Evolutionary conservation across 2,113 vertebrate species (phyloP).

Genomic region (Sceloporus undulatus): DNA sequence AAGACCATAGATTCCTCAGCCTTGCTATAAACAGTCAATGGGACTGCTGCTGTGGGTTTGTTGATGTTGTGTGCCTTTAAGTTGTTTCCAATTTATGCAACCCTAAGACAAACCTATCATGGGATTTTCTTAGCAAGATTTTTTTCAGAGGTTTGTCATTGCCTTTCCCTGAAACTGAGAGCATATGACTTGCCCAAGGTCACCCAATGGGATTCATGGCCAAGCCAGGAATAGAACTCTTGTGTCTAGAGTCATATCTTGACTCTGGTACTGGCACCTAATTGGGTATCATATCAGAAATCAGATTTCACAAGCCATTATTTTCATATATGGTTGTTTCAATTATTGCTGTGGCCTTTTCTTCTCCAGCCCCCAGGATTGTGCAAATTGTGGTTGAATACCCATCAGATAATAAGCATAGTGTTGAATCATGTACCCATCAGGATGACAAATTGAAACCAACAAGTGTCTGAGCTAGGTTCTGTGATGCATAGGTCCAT

Average conservation of each 20-base stretch:
- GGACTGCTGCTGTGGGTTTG: neutral
- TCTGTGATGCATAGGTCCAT: too few relatives aligned
- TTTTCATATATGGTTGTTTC: neutral
- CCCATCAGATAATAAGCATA: neutral
- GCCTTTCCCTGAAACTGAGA: too few relatives aligned
- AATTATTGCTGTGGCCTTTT: neutral
- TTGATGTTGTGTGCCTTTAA: too few relatives aligned
- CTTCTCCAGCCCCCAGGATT: neutral
- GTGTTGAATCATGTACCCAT: neutral
- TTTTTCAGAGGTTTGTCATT: too few relatives aligned
- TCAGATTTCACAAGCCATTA: neutral
- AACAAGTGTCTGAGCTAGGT: neutral
- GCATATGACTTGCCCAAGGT: too few relatives aligned
- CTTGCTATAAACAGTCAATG: neutral
- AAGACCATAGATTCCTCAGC: neutral
- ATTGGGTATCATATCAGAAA: neutral
- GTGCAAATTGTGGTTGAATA: neutral
- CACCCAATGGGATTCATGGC: too few relatives aligned
- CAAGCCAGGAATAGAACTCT: too few relatives aligned
- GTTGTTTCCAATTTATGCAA: too few relatives aligned
- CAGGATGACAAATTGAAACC: neutral
- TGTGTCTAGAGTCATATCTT: too few relatives aligned
- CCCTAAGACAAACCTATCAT: too few relatives aligned
- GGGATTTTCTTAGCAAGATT: too few relatives aligned
- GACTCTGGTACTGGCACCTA: neutral